phyloP scores from a whole-genome alignment of 2,888 invertebrate species.

The Volucella inflata region DNA sequence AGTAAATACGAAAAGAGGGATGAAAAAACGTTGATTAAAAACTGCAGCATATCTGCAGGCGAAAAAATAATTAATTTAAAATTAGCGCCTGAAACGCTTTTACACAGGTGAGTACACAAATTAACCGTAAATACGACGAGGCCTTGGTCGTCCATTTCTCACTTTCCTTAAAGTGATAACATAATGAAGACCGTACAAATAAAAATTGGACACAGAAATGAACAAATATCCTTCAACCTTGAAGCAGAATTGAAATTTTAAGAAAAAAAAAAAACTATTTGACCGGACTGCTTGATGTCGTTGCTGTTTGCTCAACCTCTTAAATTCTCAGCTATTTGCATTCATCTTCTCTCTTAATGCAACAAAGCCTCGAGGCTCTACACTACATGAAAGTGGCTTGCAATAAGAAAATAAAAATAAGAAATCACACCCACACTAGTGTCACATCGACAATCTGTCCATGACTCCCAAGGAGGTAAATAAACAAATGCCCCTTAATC shows the following conservation, averaged over 20 bases:
- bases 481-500: conserved; percentile 64
- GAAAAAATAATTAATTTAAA: conserved; percentile 58
- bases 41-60: conserved; percentile 55
- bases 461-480: conserved; percentile 64
- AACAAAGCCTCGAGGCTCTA: conserved; percentile 54
- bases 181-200: conserved; percentile 63
- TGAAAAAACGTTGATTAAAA: conserved; percentile 23
- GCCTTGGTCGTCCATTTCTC: conserved; percentile 23
- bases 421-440: conserved; percentile 23
- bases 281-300: conserved; percentile 6
- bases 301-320: conserved; percentile 65
- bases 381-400: conserved; percentile 29
- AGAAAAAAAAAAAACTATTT: conserved; percentile 33
- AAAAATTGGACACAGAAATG: conserved; percentile 26
- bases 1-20: not conserved
- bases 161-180: conserved; percentile 37
- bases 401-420: not conserved
- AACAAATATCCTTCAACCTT: conserved; percentile 70
- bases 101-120: not conserved
- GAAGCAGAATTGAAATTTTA: conserved; percentile 34
- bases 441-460: conserved; percentile 38
- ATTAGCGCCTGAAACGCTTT: conserved; percentile 49
- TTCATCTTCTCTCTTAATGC: conserved; percentile 48
- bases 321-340: conserved; percentile 67
- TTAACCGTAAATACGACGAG: conserved; percentile 37